Evolutionary conservation across 2,888 invertebrate genomes (phyloP).

Genomic region (Actias luna): DNA sequence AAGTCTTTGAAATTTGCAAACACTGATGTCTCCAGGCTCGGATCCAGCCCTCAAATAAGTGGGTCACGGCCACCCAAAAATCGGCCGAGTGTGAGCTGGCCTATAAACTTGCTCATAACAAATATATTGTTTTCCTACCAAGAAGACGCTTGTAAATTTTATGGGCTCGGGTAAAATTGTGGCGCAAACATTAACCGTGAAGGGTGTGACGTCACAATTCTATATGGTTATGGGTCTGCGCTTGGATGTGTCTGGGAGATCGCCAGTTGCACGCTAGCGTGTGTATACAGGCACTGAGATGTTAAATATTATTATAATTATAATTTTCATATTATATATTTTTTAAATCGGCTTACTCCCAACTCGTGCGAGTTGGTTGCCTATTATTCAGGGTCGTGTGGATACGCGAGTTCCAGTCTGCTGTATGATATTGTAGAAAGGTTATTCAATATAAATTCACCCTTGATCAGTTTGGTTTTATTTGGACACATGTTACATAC

Average conservation of each 20-base stretch:
- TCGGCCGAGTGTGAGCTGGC: no score
- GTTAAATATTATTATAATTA: slow-evolving; percentile 42
- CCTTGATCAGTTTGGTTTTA: slow-evolving; percentile 53
- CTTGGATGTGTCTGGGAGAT: no score
- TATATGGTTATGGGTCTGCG: no score
- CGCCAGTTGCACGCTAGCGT: slow-evolving; percentile 37
- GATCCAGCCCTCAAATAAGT: no score
- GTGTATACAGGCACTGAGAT: slow-evolving; percentile 43
- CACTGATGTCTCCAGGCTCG: background rate
- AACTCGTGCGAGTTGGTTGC: slow-evolving; percentile 15
- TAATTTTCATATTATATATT: slow-evolving; percentile 20
- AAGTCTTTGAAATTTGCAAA: slow-evolving; percentile 11
- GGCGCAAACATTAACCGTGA: no score
- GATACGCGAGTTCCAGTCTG: slow-evolving; percentile 59
- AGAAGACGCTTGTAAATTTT: no score
- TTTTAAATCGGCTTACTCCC: slow-evolving; percentile 10
- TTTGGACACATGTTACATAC: slow-evolving; percentile 21
- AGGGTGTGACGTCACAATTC: no score
- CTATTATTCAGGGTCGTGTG: slow-evolving; percentile 32
- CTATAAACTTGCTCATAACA: no score
- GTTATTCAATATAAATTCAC: slow-evolving; percentile 80
- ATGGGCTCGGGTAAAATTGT: no score
- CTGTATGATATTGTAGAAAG: slow-evolving; percentile 78
- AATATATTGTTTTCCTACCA: no score
- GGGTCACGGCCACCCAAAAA: no score